Conservation (phyloP, 2,797 vertebrate genomes). For the Emys orbicularis region DNA sequence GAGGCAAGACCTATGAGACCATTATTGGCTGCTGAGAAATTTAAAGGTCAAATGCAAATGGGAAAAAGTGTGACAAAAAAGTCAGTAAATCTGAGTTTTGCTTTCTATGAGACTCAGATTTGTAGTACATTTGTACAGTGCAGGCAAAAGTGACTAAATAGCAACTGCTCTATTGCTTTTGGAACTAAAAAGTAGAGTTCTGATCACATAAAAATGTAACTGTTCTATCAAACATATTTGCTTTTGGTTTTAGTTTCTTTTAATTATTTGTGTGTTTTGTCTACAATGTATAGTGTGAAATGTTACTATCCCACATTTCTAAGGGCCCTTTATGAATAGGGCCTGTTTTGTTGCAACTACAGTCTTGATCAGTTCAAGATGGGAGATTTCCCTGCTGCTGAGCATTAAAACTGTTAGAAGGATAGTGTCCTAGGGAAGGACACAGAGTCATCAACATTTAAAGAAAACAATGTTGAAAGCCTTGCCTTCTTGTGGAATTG, state of each 20-base stretch:
- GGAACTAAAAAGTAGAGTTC: constrained; percentile 25
- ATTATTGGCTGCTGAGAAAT: constrained; percentile 53
- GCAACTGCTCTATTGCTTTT: not conserved
- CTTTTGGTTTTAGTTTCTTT: constrained; percentile 61
- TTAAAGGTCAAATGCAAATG: constrained; percentile 39
- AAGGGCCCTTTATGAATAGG: constrained; percentile 19
- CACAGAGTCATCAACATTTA: not conserved
- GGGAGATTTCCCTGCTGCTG: constrained; percentile 31
- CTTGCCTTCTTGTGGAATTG: constrained; percentile 16
- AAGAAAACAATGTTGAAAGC: constrained; percentile 8
- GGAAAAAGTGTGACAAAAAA: not conserved
- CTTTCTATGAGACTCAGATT: constrained; percentile 28
- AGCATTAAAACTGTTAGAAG: not conserved
- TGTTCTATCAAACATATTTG: constrained; percentile 48
- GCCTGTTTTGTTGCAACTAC: not conserved
- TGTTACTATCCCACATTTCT: constrained; percentile 51
- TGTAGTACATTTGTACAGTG: constrained; percentile 42
- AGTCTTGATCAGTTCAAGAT: constrained; percentile 44
- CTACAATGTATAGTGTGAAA: constrained; percentile 68
- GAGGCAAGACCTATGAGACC: constrained; percentile 32
- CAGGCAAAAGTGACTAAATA: constrained; percentile 43
- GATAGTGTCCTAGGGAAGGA: constrained; percentile 2
- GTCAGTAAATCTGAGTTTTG: not conserved
- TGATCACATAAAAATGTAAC: not conserved
- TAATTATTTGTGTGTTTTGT: constrained; percentile 71